Percentiles rank a stretch among this genome's conserved stretches.
phyloP scores from a whole-genome alignment of 2,888 invertebrate species.

The Euzetes globulus region DNA sequence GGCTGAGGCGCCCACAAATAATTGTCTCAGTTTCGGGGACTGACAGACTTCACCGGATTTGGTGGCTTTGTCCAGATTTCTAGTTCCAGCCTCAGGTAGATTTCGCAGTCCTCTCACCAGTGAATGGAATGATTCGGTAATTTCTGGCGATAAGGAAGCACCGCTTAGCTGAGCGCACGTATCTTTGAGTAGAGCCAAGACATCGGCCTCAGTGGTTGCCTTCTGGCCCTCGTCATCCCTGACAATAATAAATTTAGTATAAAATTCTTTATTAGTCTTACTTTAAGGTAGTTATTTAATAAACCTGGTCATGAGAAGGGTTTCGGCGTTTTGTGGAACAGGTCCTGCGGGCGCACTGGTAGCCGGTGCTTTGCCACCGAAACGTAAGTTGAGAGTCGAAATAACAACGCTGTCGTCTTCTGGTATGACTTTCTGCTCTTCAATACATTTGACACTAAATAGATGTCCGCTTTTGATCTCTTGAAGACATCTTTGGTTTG shows the following conservation, averaged over 20 bases:
- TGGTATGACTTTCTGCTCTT: not conserved
- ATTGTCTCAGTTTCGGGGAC: not conserved
- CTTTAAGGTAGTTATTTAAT: not conserved
- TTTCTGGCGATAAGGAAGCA: not conserved
- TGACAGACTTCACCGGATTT: slow-evolving; percentile 22
- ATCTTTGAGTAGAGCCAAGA: slow-evolving; percentile 1
- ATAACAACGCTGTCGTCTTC: not conserved
- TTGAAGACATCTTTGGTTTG: slow-evolving; percentile 9
- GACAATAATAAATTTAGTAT: not conserved
- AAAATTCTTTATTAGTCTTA: not conserved
- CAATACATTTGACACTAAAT: not conserved
- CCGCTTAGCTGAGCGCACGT: slow-evolving; percentile 14
- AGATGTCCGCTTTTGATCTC: not conserved
- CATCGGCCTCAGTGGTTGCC: slow-evolving; percentile 11
- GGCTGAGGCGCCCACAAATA: slow-evolving; percentile 24
- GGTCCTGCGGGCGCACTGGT: not conserved
- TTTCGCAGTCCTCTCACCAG: slow-evolving; percentile 16
- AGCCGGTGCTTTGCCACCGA: not conserved
- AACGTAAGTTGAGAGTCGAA: not conserved
- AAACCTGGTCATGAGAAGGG: not conserved
- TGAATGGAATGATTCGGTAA: not conserved
- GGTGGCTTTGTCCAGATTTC: slow-evolving; percentile 20
- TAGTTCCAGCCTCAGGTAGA: slow-evolving; percentile 9
- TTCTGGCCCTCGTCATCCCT: slow-evolving; percentile 13
- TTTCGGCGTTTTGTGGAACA: not conserved